A percentile compares a stretch with the other conserved stretches of the same genome.
phyloP scores from a whole-genome alignment of 2,888 invertebrate species.

The Micoletzkya japonica region DNA sequence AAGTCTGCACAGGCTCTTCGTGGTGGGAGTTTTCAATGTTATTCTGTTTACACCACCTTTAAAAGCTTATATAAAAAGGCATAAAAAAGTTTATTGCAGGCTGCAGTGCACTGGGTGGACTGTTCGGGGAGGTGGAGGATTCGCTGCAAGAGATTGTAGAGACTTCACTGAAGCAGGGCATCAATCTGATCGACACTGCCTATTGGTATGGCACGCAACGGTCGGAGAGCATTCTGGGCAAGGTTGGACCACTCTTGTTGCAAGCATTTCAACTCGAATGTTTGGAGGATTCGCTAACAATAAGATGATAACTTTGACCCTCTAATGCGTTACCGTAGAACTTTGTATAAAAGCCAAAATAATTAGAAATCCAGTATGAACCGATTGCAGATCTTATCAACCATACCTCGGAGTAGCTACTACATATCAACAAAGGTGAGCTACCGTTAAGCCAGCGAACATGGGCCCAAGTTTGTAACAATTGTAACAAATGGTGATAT shows the following conservation, averaged over 20 bases:
- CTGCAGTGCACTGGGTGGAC: conserved; percentile 52
- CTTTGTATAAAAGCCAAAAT: background rate
- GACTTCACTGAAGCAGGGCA: conserved; percentile 76
- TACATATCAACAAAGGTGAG: conserved; percentile 84
- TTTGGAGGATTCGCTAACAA: no score
- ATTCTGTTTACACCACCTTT: no score
- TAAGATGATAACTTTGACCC: no score
- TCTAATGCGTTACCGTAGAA: background rate
- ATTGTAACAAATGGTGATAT: no score
- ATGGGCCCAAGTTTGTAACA: no score
- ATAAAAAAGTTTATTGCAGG: conserved; percentile 37
- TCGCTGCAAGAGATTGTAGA: conserved; percentile 76
- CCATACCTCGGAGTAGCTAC: conserved; percentile 80
- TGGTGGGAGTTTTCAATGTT: no score
- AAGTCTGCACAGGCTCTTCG: no score
- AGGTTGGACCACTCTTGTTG: conserved; percentile 69
- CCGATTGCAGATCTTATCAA: conserved; percentile 72
- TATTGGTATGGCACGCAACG: conserved; percentile 89
- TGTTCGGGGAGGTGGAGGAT: conserved; percentile 66
- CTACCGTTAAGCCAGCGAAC: no score
- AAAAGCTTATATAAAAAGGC: no score
- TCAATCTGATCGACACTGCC: conserved; percentile 89
- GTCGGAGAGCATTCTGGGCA: conserved; percentile 81
- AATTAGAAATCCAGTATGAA: background rate
- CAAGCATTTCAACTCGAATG: no score